These are phyloP conservation scores for Lacerta agilis DNA, from an alignment of 2,797 vertebrate genomes.

Conservation along the genomic window DNA sequence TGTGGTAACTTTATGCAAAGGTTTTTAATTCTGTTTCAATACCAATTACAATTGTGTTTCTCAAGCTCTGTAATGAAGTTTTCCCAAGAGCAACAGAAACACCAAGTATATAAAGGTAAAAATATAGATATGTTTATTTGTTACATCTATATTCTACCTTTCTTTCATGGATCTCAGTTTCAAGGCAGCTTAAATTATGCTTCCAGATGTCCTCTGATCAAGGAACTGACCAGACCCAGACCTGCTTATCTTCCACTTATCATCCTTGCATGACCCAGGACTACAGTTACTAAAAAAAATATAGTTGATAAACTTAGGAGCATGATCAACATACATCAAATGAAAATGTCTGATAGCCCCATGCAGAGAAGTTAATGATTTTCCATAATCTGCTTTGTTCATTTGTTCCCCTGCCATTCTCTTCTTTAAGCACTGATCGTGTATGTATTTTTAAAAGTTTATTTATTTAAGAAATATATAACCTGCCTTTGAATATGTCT, in stretches of 20 bases:
- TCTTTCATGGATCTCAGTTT: too few species aligned
- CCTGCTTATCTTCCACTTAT: too few species aligned
- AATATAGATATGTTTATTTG: background rate
- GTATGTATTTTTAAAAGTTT: background rate
- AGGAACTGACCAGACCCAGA: too few species aligned
- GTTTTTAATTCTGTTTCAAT: background rate
- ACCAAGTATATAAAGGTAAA: background rate
- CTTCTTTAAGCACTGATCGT: background rate
- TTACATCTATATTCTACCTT: too few species aligned
- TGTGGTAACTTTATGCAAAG: background rate
- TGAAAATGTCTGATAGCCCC: background rate
- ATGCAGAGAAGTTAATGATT: background rate
- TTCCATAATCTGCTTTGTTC: background rate
- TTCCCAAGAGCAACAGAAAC: background rate
- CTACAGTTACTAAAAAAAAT: background rate
- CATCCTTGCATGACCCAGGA: too few species aligned
- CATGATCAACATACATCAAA: background rate
- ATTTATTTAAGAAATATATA: too few species aligned
- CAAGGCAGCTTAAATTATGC: too few species aligned
- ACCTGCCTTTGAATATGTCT: too few species aligned
- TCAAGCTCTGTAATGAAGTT: background rate
- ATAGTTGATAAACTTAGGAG: background rate
- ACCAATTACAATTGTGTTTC: background rate
- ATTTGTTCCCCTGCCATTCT: background rate
- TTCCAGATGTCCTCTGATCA: too few species aligned